Evolutionary conservation across 37 sponge, comb jelly and placozoan species (phyloP).

Genomic region (Chondrosia reniformis): DNA sequence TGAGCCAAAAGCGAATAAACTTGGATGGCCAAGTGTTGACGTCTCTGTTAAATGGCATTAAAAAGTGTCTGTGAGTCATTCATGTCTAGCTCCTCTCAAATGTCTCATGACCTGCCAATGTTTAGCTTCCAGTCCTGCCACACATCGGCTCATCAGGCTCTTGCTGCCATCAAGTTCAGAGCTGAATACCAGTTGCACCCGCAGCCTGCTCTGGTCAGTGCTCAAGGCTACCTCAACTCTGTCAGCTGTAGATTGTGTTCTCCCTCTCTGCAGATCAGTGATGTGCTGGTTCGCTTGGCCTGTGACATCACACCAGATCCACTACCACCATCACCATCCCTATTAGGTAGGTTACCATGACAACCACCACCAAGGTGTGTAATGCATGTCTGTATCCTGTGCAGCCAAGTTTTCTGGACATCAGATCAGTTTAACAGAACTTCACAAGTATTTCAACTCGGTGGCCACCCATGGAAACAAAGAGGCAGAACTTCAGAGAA

Average conservation of each 20-base stretch:
- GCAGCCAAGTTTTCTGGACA: slow-evolving; percentile 12
- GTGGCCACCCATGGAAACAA: background rate
- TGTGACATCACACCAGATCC: background rate
- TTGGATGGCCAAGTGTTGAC: slow-evolving; percentile 6
- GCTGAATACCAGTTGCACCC: slow-evolving; percentile 14
- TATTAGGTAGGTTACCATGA: background rate
- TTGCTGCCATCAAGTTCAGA: slow-evolving; percentile 11
- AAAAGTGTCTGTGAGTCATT: slow-evolving; percentile 17
- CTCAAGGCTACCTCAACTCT: background rate
- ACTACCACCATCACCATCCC: background rate
- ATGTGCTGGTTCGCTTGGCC: background rate
- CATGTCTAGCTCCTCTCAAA: no score
- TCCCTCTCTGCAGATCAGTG: slow-evolving; percentile 15
- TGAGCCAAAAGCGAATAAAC: background rate
- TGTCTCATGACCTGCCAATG: no score
- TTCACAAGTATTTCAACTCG: slow-evolving; percentile 24
- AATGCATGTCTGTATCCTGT: background rate
- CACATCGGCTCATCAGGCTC: slow-evolving; percentile 10
- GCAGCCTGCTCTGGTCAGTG: slow-evolving; percentile 11
- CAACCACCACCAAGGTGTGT: background rate
- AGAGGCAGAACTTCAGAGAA: background rate
- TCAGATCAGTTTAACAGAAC: slow-evolving; percentile 6
- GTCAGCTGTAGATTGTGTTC: background rate
- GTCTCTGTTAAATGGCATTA: background rate
- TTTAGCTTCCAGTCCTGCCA: slow-evolving; percentile 6